Percentiles rank a stretch among this genome's conserved stretches.
Conservation (phyloP, 2,113 vertebrate species). For the Archilochus colubris region DNA sequence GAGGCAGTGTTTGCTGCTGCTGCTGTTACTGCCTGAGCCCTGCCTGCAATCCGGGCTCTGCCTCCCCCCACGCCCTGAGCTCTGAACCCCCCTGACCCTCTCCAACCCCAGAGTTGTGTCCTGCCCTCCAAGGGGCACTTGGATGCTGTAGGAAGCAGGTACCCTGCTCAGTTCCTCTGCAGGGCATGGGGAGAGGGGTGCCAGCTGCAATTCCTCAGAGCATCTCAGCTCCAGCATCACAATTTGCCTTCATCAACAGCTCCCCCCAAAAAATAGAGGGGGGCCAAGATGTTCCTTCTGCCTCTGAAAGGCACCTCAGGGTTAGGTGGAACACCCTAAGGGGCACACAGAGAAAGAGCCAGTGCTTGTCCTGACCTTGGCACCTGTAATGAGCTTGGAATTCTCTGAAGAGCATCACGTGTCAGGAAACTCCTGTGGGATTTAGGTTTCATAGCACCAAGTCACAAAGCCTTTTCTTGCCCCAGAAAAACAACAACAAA, state of each 20-base stretch:
- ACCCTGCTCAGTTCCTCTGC: rapidly evolving
- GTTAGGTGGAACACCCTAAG: rapidly evolving
- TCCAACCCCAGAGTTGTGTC: rapidly evolving
- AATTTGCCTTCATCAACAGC: background rate
- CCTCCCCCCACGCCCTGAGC: rapidly evolving
- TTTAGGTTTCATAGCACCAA: background rate
- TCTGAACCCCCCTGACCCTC: background rate
- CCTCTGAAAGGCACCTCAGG: background rate
- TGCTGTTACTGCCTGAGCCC: rapidly evolving
- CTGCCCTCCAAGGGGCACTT: background rate
- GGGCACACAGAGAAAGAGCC: rapidly evolving
- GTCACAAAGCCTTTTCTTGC: background rate
- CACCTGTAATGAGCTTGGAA: background rate
- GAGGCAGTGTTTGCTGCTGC: background rate
- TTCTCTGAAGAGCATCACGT: background rate
- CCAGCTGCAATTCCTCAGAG: rapidly evolving
- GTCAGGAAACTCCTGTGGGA: background rate
- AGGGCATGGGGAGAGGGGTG: rapidly evolving
- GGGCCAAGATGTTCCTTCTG: background rate
- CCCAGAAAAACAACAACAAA: background rate
- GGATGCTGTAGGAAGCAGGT: background rate
- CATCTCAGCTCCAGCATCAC: background rate
- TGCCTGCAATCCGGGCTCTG: rapidly evolving
- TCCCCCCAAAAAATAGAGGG: rapidly evolving
- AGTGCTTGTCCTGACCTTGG: background rate